Base-by-base conservation (phyloP, 2,888 invertebrate genomes). In the Parasteatoda lunata region DNA sequence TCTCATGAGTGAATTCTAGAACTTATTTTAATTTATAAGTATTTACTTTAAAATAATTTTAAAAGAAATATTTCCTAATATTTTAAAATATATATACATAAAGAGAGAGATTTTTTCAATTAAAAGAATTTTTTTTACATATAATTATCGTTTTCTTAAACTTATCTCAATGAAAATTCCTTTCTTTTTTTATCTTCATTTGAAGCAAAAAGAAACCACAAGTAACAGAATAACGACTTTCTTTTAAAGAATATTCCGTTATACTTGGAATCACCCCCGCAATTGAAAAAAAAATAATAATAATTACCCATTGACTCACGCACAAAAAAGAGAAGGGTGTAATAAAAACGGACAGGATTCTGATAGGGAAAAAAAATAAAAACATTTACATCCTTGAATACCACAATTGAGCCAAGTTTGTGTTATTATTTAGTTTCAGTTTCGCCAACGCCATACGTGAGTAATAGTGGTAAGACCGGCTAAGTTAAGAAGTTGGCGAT, bases 401-500 rank as follows among this genome's bases (percentile, higher is more conserved):
- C n/a, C 11, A 8, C 11, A 7, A 48, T 30, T 48, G 64, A 49
- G 48, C 15, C 6, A 49, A 15, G 64, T 54, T 15, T 45, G 11
- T 51, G 30, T 72, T 59, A 49, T 71, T 71, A 70, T 71, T 13
- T 54, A n/a, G 59, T 78, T 78, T 71, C 49, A 15, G 15, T 45
- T 59, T 65, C 77, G 77, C 66, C 77, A 15, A 59, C 48, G 69
- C 54, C 30, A 45, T 52, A n/a, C 45, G 51, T 80, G 78, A 65
- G 72, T 65, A 72, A 72, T 13, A 80, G 72, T 72, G 8, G 64
- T 47, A 11, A n/a, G 15, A 30, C 77, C 45, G n/a, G 71, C 71
- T 72, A 79, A 80, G 66, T 72, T 72, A 65, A 65, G 72, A 71
- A 73, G 72, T 45, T 66, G n/a, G 65, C 64, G 51, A 11, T 51